Conservation (phyloP, 1,140 invertebrate species). For the Danaus melanippus region DNA sequence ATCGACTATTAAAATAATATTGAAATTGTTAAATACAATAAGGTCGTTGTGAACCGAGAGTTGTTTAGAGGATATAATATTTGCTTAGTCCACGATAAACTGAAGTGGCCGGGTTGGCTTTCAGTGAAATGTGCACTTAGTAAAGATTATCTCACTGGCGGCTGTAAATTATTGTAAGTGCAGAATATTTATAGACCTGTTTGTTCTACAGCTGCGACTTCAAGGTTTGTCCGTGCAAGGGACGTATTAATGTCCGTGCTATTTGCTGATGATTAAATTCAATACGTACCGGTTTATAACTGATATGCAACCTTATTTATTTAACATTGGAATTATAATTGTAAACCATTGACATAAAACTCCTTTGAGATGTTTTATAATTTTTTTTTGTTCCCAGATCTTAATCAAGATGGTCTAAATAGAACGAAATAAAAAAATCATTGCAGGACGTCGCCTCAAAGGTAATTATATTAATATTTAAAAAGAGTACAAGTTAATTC, state of each 20-base stretch:
- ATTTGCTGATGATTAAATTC: too few species aligned
- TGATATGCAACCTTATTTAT: too few species aligned
- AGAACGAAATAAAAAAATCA: slow-evolving; percentile 17
- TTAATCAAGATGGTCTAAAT: slow-evolving; percentile 54
- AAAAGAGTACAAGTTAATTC: slow-evolving; percentile 1
- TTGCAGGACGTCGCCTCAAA: slow-evolving; percentile 41
- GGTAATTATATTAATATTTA: slow-evolving; percentile 29
- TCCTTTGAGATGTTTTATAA: background rate
- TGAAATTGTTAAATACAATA: too few species aligned
- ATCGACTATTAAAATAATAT: too few species aligned
- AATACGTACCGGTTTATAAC: too few species aligned
- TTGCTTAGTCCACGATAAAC: slow-evolving; percentile 61
- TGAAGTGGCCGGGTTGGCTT: slow-evolving; percentile 34
- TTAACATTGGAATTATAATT: too few species aligned
- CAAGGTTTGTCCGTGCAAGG: too few species aligned
- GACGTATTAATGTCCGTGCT: too few species aligned
- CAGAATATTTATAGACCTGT: slow-evolving; percentile 6
- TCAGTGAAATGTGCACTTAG: slow-evolving; percentile 57
- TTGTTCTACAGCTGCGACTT: background rate
- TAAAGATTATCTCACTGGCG: slow-evolving; percentile 55
- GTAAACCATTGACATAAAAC: background rate
- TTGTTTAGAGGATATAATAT: slow-evolving; percentile 35
- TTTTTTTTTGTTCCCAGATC: slow-evolving; percentile 45
- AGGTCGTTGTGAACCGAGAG: too few species aligned
- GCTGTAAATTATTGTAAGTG: slow-evolving; percentile 32